A percentile compares a stretch with the other conserved stretches of the same genome.
These are phyloP conservation scores for Poeciliopsis infans DNA, from an alignment of 2,797 vertebrate genomes.

Conservation along the genomic window DNA sequence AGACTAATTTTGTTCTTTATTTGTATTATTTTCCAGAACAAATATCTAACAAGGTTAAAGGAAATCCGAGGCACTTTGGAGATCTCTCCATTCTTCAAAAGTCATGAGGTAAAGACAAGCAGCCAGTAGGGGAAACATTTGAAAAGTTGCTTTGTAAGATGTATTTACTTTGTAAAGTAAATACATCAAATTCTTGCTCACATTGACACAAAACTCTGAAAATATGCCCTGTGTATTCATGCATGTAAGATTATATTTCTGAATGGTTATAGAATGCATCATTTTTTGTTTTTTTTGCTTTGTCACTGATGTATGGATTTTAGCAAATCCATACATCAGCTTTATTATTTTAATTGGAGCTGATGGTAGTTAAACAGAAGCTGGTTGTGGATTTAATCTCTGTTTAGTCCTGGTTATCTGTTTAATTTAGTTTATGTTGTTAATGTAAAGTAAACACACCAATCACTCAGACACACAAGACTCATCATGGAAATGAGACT, in stretches of 20 bases:
- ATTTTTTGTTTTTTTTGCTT: not conserved
- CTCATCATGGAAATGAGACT: constrained; percentile 31
- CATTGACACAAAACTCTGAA: not conserved
- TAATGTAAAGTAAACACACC: not conserved
- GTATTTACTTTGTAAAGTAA: too few species aligned
- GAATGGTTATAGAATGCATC: not conserved
- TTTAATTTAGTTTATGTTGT: not conserved
- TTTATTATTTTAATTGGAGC: not conserved
- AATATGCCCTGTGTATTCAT: not conserved
- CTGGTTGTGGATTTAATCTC: not conserved
- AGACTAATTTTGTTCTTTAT: constrained; percentile 5
- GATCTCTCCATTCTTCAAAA: constrained; percentile 91
- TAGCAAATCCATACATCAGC: not conserved
- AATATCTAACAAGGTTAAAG: constrained; percentile 88
- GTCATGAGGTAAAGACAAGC: constrained; percentile 88
- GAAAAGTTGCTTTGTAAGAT: not conserved
- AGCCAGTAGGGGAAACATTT: not conserved
- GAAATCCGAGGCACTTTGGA: constrained; percentile 89
- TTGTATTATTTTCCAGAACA: constrained; percentile 74
- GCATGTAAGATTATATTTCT: not conserved
- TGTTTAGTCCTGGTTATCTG: not conserved
- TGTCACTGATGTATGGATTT: not conserved
- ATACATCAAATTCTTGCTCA: not conserved
- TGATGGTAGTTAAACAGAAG: not conserved
- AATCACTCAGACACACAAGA: not conserved